Conservation (phyloP, 2,797 vertebrate species). For the Macroramphosus scolopax region DNA sequence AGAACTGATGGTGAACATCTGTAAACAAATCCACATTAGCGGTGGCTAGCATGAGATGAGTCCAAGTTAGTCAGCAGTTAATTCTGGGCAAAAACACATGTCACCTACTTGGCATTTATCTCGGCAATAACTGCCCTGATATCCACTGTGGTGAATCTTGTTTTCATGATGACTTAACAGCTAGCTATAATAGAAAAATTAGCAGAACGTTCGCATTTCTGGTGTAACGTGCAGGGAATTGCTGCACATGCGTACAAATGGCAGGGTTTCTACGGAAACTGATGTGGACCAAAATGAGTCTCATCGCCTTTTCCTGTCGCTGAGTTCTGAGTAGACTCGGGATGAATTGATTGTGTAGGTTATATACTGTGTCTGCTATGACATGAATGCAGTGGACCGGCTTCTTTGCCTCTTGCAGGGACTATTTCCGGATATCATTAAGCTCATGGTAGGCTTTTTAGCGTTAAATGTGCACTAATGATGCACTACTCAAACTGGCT, state of each 20-base stretch:
- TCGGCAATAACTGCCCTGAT: slow-evolving; percentile 89
- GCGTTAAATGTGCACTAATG: slow-evolving; percentile 51
- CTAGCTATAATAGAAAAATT: neutral
- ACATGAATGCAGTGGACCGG: slow-evolving; percentile 18
- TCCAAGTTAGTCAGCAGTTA: slow-evolving; percentile 29
- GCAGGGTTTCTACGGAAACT: slow-evolving; percentile 49
- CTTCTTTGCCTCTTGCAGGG: slow-evolving; percentile 16
- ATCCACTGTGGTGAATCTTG: slow-evolving; percentile 88
- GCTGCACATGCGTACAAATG: slow-evolving; percentile 48
- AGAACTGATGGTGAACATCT: slow-evolving; percentile 6
- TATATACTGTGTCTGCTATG: slow-evolving; percentile 26
- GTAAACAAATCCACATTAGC: slow-evolving; percentile 18
- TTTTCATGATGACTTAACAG: slow-evolving; percentile 82
- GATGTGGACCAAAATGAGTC: slow-evolving; percentile 15
- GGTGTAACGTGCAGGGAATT: neutral
- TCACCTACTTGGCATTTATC: slow-evolving; percentile 85
- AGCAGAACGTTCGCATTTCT: slow-evolving; percentile 28
- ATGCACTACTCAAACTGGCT: slow-evolving; percentile 78
- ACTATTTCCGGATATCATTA: slow-evolving; percentile 2
- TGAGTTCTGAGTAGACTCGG: slow-evolving; percentile 12
- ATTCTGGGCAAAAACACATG: neutral
- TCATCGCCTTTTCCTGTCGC: neutral
- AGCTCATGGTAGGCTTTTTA: slow-evolving; percentile 33
- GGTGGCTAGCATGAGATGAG: slow-evolving; percentile 7
- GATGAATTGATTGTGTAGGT: slow-evolving; percentile 28